A percentile compares a stretch with the other conserved stretches of the same genome.
Conservation (phyloP, 2,797 vertebrate species). For the Diplodus sargus region DNA sequence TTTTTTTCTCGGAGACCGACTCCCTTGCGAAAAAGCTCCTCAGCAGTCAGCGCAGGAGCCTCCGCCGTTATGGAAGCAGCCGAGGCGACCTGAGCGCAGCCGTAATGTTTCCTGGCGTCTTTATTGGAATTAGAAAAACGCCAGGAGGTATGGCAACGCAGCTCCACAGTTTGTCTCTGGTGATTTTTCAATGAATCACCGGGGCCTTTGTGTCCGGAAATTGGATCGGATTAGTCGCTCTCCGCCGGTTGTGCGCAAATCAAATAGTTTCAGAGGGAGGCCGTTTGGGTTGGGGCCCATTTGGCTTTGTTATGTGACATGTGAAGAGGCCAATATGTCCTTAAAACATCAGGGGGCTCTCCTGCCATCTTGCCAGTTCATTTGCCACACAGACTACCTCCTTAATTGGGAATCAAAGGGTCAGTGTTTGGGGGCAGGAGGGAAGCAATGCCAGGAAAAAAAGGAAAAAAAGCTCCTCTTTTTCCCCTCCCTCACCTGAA, state of each 20-base stretch:
- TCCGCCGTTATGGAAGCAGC: slow-evolving; percentile 37
- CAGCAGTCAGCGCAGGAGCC: slow-evolving; percentile 9
- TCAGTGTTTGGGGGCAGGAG: slow-evolving; percentile 26
- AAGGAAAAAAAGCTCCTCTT: not conserved
- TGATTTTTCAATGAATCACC: slow-evolving; percentile 56
- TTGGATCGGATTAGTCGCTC: slow-evolving; percentile 54
- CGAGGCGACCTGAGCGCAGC: slow-evolving; percentile 47
- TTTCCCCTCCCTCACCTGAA: not conserved
- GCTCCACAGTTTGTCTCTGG: slow-evolving; percentile 41
- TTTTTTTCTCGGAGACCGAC: slow-evolving; percentile 24
- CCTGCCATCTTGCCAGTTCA: slow-evolving; percentile 17
- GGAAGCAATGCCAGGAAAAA: not conserved
- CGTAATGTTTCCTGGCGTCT: slow-evolving; percentile 43
- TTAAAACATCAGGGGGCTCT: slow-evolving; percentile 24
- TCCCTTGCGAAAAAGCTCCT: slow-evolving; percentile 22
- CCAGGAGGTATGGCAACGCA: slow-evolving; percentile 30
- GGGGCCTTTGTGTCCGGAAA: slow-evolving; percentile 55
- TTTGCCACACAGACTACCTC: slow-evolving; percentile 21
- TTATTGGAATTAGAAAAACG: slow-evolving; percentile 58
- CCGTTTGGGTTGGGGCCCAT: slow-evolving; percentile 37
- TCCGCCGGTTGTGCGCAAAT: slow-evolving; percentile 45
- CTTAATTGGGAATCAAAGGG: slow-evolving; percentile 49
- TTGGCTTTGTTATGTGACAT: slow-evolving; percentile 24
- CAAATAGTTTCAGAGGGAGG: slow-evolving; percentile 58
- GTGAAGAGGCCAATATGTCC: slow-evolving; percentile 26